Percentiles rank a stretch among this genome's conserved stretches.
Evolutionary conservation across 2,888 invertebrate species (phyloP).

Genomic region (Emmelina monodactyla): DNA sequence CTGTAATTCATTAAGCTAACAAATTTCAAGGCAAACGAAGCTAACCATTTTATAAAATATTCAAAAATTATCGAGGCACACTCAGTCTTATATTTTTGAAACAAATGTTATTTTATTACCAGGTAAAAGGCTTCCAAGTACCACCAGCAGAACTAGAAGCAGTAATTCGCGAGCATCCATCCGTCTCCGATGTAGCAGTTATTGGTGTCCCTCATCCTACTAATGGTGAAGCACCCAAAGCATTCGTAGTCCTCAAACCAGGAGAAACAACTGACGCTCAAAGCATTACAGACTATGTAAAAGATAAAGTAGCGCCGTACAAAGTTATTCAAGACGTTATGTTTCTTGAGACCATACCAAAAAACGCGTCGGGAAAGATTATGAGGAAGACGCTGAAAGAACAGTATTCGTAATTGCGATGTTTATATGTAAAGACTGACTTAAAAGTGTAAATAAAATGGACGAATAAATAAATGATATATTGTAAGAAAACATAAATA

Average conservation of each 20-base stretch:
- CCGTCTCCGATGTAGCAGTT: constrained; percentile 77
- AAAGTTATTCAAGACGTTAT: constrained; percentile 73
- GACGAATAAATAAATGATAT: too few species aligned
- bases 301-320: constrained; percentile 72
- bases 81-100: too few species aligned
- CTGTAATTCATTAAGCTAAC: too few species aligned
- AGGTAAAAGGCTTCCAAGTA: constrained; percentile 70
- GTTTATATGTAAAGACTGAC: too few species aligned
- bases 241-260: constrained; percentile 13
- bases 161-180: constrained; percentile 70
- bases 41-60: too few species aligned
- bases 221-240: constrained; percentile 61
- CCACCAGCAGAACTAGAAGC: constrained; percentile 83
- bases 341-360: constrained; percentile 71
- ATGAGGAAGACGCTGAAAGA: constrained; percentile 64
- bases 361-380: constrained; percentile 77
- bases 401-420: too few species aligned
- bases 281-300: constrained; percentile 68
- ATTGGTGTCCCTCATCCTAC: constrained; percentile 71
- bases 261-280: constrained; percentile 27
- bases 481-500: too few species aligned
- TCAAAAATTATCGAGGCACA: too few species aligned
- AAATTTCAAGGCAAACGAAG: too few species aligned
- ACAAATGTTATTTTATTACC: constrained; percentile 58
- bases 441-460: too few species aligned